Base-by-base conservation (phyloP, 2,888 invertebrate genomes). In the Cryptocephalus moraei region DNA sequence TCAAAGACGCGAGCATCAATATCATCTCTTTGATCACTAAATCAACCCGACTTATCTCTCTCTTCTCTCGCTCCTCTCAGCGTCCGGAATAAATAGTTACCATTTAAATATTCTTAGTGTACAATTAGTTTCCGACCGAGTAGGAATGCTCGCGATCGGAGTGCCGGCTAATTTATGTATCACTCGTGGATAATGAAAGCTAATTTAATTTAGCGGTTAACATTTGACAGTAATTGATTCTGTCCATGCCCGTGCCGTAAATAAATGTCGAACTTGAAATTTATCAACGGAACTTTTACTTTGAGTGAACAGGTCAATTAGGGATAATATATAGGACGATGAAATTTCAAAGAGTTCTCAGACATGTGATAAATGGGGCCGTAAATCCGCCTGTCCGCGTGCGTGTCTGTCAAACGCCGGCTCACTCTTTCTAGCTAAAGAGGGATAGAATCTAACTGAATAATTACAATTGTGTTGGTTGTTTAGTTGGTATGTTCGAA, bases 141-240 rank as follows among this genome's bases (percentile, higher is more conserved):
- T 22, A 36, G 36, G 36, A 36, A 36, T 36, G 36, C 36, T 36
- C 36, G 36, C 12, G 36, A 36, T 36, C 36, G 12, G 11, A 36
- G 36, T 11, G 12, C 12, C 42, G 12, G 32, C 42, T 42, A 42
- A 42, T 42, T 42, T 42, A 42, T 42, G 42, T 32, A 32, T 42
- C 42, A 32, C 32, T 8, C n/a, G 32, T 42, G 42, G 32, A 42
- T 42, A 42, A 42, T 42, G 42, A 32, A 22, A n/a, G n/a, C 42
- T 42, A 42, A 42, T 42, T 42, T 42, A 42, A 42, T 42, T 42
- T 42, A 42, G 42, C 42, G 42, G 42, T 42, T 22, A 42, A 22
- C 42, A 32, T 42, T 42, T 42, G 42, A 42, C 42, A 42, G 42
- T 42, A 42, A 42, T 42, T 42, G 42, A 42, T 42, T 42, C 42